phyloP scores from a whole-genome alignment of 2,113 vertebrate genomes.

The Phyllostomus discolor region DNA sequence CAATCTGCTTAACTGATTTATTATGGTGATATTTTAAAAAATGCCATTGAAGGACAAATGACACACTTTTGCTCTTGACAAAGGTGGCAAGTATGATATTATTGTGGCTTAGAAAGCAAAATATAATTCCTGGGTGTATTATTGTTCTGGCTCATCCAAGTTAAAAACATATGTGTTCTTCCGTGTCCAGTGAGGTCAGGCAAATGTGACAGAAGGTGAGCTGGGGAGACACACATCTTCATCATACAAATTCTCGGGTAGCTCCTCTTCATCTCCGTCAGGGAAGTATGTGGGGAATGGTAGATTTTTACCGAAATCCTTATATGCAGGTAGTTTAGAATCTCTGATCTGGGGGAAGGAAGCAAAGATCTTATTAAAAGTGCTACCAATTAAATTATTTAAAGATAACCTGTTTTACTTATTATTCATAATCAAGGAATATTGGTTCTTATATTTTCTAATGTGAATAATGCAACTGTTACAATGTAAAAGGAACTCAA shows the following conservation, averaged over 20 bases:
- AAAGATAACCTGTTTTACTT: not conserved
- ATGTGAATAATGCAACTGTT: not conserved
- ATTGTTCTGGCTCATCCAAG: not conserved
- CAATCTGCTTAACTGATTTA: not conserved
- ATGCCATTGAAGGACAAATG: not conserved
- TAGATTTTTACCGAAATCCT: constrained; percentile 78
- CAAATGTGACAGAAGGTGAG: constrained; percentile 82
- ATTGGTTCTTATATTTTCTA: not conserved
- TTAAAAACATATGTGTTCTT: not conserved
- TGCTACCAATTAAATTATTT: not conserved
- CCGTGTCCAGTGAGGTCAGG: constrained; percentile 48
- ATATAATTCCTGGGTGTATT: not conserved
- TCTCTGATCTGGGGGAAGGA: constrained; percentile 85
- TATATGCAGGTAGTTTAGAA: constrained; percentile 79
- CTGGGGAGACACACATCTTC: constrained; percentile 87
- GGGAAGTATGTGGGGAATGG: constrained; percentile 95
- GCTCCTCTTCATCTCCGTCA: constrained; percentile 87
- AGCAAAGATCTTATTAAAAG: constrained; percentile 7
- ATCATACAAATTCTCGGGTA: constrained; percentile 93
- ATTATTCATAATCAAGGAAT: not conserved
- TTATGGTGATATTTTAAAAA: not conserved
- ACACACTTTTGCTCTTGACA: not conserved
- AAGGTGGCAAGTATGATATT: not conserved
- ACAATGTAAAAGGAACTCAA: not conserved
- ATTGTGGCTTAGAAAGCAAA: not conserved